These are phyloP conservation scores for Macroglossus sobrinus DNA, from an alignment of 2,113 vertebrate genomes.

Conservation along the genomic window DNA sequence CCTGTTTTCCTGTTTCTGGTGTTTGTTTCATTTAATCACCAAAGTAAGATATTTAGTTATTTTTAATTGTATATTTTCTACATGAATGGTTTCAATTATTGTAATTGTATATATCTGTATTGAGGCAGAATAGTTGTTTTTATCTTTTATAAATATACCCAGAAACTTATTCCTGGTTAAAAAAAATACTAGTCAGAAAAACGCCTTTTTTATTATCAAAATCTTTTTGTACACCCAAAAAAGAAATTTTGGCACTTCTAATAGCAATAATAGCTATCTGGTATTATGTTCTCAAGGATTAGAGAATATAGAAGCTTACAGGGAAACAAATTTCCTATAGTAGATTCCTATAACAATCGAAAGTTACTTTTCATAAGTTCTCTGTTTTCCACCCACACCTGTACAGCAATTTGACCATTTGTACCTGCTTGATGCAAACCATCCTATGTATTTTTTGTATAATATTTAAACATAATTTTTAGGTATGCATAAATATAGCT, in stretches of 20 bases:
- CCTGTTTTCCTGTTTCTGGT: background rate
- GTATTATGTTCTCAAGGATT: background rate
- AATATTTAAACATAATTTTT: background rate
- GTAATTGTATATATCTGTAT: background rate
- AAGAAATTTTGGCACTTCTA: background rate
- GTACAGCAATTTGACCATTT: background rate
- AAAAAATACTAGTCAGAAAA: constrained; percentile 5
- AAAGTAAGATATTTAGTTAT: constrained; percentile 26
- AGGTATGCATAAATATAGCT: background rate
- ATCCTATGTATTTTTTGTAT: background rate
- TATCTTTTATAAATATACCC: background rate
- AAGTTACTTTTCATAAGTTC: background rate
- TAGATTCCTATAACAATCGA: background rate
- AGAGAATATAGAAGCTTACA: background rate
- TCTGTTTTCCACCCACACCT: background rate
- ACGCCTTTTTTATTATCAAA: background rate
- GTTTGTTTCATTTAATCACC: constrained; percentile 23
- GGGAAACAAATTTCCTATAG: background rate
- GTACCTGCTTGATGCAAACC: background rate
- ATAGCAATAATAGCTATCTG: background rate
- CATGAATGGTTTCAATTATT: background rate
- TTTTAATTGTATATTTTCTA: background rate
- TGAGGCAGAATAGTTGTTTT: background rate
- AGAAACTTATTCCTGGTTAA: background rate
- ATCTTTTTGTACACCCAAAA: background rate